Conservation (phyloP, 2,113 vertebrate species). For the Cervus canadensis region DNA sequence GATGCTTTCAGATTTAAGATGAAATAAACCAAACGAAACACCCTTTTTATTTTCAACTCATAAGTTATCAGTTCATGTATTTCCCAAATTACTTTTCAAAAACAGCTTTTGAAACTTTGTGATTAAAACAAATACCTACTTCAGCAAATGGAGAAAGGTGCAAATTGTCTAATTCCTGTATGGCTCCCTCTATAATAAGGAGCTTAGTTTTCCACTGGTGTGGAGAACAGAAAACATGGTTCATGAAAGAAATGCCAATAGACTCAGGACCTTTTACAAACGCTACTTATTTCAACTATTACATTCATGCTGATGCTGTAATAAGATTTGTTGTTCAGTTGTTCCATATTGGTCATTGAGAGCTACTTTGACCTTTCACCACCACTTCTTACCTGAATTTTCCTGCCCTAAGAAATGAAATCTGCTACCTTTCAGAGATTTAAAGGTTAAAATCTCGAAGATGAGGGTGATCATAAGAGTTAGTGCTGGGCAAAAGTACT, state of each 20-base stretch:
- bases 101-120: background rate
- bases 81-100: background rate
- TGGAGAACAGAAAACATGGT: background rate
- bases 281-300: background rate
- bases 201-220: background rate
- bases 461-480: background rate
- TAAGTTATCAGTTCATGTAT: background rate
- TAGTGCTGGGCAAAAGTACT: background rate
- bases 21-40: conserved; percentile 20
- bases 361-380: background rate
- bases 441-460: background rate
- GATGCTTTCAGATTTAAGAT: conserved; percentile 41
- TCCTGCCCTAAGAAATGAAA: background rate
- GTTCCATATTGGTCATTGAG: background rate
- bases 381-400: background rate
- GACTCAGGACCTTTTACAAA: background rate
- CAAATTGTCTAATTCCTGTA: background rate
- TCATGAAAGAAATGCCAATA: background rate
- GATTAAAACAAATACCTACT: background rate
- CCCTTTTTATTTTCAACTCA: background rate
- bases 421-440: background rate
- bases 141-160: background rate
- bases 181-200: background rate
- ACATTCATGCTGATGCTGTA: background rate
- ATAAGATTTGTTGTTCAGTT: background rate